Evolutionary conservation across 2,797 vertebrate genomes (phyloP), one percentile per base, ranked within the genome.

Genomic region (Typhlichthys eigenmanni): DNA sequence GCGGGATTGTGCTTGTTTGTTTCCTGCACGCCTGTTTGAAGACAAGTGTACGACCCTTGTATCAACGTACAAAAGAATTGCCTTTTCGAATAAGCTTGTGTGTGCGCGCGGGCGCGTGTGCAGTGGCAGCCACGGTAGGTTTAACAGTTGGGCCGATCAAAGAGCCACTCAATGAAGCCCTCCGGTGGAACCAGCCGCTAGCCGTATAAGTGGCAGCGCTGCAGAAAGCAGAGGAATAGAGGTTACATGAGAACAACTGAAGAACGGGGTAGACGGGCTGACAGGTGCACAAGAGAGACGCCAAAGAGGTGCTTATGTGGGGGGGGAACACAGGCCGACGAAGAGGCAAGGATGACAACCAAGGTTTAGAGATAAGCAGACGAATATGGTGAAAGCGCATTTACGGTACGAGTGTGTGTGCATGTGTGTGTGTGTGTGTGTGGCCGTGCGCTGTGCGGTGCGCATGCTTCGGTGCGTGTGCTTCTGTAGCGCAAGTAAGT

Each of bases 51-150:
- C 14, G 70, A 74, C 61, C 68, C 54, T 69, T 60, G 54, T 72
- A 70, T 71, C 64, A 29, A 73, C 62, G 64, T 69, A 80, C 58
- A 70, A 80, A 78, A 69, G 55, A 64, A 50, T 61, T 13, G 53
- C 0, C 4, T 34, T 64, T 57, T 62, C 63, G 46, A 65, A 11
- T 4, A 38, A 13, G 47, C 13, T 17, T 53, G 34, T 47, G 34
- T 46, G 50, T 54, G 29, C 53, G 60, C 29, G 16, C 24, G 8
- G 16, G 24, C 8, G 16, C 13, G 17, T 29, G 57, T 4, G 3
- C 2, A 24, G 7, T 8, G 34, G 34, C 34, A 38, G 34, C 34
- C 7, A 5, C 1, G 7, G 34, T 38, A 38, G 34, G 34, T 38
- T 38, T 38, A 38, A 38, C 34, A 8, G 34, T 38, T 38, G 34